Evolutionary conservation across 2,113 vertebrate genomes (phyloP), one percentile per base, ranked within the genome.

Genomic region (Vimba vimba): DNA sequence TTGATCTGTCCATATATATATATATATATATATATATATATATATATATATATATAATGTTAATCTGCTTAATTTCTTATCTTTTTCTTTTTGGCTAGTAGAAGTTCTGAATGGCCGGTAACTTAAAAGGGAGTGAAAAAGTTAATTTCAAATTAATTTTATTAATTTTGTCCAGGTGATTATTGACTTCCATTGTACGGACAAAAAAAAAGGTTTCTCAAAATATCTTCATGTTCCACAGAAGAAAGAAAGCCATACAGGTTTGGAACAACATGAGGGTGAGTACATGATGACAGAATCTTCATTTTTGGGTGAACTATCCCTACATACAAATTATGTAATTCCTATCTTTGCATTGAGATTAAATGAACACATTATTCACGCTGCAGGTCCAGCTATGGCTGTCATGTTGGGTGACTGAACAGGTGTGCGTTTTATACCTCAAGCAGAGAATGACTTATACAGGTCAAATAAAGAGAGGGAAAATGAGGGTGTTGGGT

Each of bases 381-480:
- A 55, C 6, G 45, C 66, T 57, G 27, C 30, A 43, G 50, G 30
- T 83, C n/a, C 30, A 69, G 45, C 30, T 30, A 43, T 25, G 82
- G 50, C 82, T 59, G 50, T 83, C 12, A 50, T 69, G 33, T 10
- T 62, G 82, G 66, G 66, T 81, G 69, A 81, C 23, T 66, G 8
- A 84, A 86, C 82, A 88, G 82, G 76, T 84, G 52, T 83, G 80
- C 71, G 85, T 62, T 86, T 81, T 68, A 47, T 19, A 81, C 82
- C 77, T 82, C 50, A 19, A 87, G 86, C 77, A 30, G 19, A 82
- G 71, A 33, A 71, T 78, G 88, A 89, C 82, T 89, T 86, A 85
- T 85, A 55, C 85, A 85, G 85, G 85, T 87, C 88, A 82, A 52
- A 82, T 81, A 79, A 87, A 73, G 45, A 86, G 30, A 69, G 73